These are phyloP conservation scores for Aphis gossypii DNA, from an alignment of 1,140 invertebrate genomes.

Conservation along the genomic window DNA sequence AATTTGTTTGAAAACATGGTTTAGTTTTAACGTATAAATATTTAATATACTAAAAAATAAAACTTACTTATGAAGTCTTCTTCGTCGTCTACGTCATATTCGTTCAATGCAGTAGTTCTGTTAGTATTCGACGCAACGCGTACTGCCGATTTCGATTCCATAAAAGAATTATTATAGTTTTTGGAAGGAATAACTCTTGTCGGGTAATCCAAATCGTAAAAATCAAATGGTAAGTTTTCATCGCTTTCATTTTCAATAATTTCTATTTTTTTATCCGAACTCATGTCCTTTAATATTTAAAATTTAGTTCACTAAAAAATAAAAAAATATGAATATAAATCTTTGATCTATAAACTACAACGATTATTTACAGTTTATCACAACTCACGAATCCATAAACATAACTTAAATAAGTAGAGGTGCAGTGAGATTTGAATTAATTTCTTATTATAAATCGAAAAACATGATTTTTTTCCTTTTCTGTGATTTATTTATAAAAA, in stretches of 20 bases:
- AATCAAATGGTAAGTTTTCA: constrained; percentile 3
- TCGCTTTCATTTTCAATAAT: background rate
- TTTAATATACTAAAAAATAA: background rate
- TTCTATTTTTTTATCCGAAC: background rate
- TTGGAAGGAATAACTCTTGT: background rate
- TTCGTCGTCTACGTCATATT: constrained; percentile 27
- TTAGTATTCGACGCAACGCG: no score
- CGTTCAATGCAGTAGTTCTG: background rate
- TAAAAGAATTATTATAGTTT: background rate
- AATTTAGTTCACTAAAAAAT: background rate
- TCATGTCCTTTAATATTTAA: background rate
- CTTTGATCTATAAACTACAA: background rate
- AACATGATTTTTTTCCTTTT: background rate
- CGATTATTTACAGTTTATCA: background rate
- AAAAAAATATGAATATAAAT: background rate
- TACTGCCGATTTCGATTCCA: background rate
- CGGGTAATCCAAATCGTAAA: background rate
- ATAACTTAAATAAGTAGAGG: background rate
- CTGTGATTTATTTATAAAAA: background rate
- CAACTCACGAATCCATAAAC: background rate
- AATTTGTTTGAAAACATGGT: background rate
- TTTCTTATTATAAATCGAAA: background rate
- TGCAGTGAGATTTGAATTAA: background rate
- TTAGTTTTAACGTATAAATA: background rate
- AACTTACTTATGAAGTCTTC: constrained; percentile 49